A percentile compares a stretch with the other conserved stretches of the same genome.
These are phyloP conservation scores for Sturnira hondurensis DNA, from an alignment of 2,113 vertebrate genomes.

Conservation along the genomic window DNA sequence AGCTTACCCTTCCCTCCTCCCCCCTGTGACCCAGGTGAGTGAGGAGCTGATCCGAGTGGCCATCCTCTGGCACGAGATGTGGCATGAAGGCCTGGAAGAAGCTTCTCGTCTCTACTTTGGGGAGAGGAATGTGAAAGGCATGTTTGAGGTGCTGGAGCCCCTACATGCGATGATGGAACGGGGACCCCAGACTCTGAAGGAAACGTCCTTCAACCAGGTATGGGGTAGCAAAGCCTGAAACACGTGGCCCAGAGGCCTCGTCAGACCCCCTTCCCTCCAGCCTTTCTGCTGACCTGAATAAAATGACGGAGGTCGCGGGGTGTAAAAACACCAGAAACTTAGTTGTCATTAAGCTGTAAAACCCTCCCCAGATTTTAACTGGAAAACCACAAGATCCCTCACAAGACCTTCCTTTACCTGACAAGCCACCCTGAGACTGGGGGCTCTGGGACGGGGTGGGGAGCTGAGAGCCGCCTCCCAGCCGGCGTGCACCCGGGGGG, in stretches of 20 bases:
- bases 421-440: neutral
- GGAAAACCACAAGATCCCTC: neutral
- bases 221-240: neutral
- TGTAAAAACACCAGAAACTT: neutral
- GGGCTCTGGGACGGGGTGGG: neutral
- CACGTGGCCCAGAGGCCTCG: fast-evolving
- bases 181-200: constrained; percentile 97
- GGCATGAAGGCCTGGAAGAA: constrained; percentile 97
- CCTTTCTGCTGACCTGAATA: neutral
- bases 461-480: neutral
- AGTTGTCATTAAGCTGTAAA: neutral
- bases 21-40: constrained; percentile 87
- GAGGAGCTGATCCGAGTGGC: constrained; percentile 98
- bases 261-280: neutral
- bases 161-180: constrained; percentile 99
- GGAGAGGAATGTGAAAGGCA: constrained; percentile 97
- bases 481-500: fast-evolving
- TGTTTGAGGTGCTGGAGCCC: constrained; percentile 98
- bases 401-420: neutral
- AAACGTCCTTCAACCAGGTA: constrained; percentile 99
- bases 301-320: neutral
- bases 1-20: neutral
- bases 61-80: constrained; percentile 99
- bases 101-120: constrained; percentile 97
- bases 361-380: neutral